These are phyloP conservation scores for Noctua pronuba DNA, from an alignment of 2,888 invertebrate species.

Conservation along the genomic window DNA sequence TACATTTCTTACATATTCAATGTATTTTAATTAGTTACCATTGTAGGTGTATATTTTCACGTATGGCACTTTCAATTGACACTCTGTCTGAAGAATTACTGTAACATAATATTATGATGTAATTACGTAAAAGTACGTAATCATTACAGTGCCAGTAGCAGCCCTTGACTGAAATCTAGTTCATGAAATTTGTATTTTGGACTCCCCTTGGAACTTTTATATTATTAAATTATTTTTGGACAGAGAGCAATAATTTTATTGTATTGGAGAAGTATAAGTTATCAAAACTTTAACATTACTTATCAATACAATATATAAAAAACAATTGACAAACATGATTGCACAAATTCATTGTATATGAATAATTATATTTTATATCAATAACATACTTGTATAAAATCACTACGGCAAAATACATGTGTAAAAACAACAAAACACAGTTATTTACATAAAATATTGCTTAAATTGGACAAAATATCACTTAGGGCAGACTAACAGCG, in stretches of 20 bases:
- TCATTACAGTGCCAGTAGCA: constrained; percentile 8
- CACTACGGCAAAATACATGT: constrained; percentile 46
- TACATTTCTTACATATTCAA: constrained; percentile 47
- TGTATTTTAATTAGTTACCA: constrained; percentile 21
- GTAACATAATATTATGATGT: background rate
- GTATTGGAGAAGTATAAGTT: constrained; percentile 25
- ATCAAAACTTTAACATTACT: constrained; percentile 29
- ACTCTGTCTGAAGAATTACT: constrained; percentile 19
- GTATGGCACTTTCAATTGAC: constrained; percentile 51
- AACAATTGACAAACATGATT: constrained; percentile 50
- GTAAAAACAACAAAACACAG: constrained; percentile 56
- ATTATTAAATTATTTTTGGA: constrained; percentile 18
- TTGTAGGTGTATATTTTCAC: constrained; percentile 7
- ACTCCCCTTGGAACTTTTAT: background rate
- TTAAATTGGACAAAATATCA: constrained; percentile 70
- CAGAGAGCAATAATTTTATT: constrained; percentile 46
- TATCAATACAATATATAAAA: constrained; percentile 24
- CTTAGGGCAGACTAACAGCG: constrained; percentile 63
- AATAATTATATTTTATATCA: constrained; percentile 38
- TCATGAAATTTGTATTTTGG: background rate
- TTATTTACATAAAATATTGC: constrained; percentile 53
- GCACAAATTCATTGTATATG: constrained; percentile 49
- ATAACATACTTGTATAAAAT: constrained; percentile 29
- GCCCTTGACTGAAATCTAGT: background rate
- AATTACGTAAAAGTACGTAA: background rate